phyloP scores from a whole-genome alignment of 2,797 vertebrate genomes.

The Decapterus maruadsi region DNA sequence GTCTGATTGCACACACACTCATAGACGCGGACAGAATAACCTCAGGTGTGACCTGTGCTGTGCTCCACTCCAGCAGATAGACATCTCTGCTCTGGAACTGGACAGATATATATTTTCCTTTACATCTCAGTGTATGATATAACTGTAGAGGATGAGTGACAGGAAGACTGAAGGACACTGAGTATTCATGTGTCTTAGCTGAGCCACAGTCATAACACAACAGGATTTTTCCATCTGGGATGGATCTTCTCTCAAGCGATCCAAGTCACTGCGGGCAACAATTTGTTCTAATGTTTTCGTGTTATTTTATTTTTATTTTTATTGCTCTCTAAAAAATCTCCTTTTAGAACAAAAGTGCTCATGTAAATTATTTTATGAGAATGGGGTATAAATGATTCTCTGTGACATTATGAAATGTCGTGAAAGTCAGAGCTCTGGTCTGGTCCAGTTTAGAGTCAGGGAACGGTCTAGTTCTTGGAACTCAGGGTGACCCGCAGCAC shows the following conservation, averaged over 20 bases:
- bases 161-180: neutral
- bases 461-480: conserved; percentile 44
- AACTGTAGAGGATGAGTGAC: neutral
- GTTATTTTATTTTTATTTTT: conserved; percentile 49
- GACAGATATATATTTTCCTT: conserved; percentile 13
- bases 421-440: conserved; percentile 40
- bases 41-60: conserved; percentile 74
- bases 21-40: conserved; percentile 37
- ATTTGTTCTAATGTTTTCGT: conserved; percentile 43
- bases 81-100: conserved; percentile 45
- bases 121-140: conserved; percentile 5
- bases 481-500: conserved; percentile 38
- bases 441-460: conserved; percentile 15
- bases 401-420: conserved; percentile 42
- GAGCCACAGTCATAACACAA: conserved; percentile 29
- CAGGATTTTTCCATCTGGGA: conserved; percentile 34
- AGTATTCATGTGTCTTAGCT: conserved; percentile 39
- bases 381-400: conserved; percentile 20
- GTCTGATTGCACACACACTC: conserved; percentile 59
- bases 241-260: conserved; percentile 28
- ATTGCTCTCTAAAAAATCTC: conserved; percentile 51
- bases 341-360: conserved; percentile 52
- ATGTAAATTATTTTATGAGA: conserved; percentile 38
- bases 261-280: conserved; percentile 26
- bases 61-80: conserved; percentile 72